These are phyloP conservation scores for Synergus laeviventris DNA, from an alignment of 2,888 invertebrate species.

Conservation along the genomic window DNA sequence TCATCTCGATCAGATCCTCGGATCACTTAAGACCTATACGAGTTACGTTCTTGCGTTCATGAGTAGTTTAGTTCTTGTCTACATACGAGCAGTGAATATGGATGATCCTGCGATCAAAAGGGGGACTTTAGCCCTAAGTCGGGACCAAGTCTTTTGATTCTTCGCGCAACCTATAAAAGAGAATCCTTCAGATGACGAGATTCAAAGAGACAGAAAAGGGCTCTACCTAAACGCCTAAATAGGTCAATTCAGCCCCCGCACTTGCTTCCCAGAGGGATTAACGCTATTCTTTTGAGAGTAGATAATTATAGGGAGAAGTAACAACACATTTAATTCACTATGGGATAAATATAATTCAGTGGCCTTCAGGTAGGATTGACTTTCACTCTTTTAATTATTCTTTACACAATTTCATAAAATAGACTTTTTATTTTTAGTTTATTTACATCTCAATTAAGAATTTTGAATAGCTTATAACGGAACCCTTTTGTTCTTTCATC, in stretches of 20 bases:
- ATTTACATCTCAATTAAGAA: too few relatives aligned
- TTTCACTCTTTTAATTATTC: too few relatives aligned
- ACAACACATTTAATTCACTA: background rate
- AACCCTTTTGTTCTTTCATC: background rate
- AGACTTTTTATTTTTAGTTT: too few relatives aligned
- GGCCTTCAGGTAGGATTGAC: too few relatives aligned
- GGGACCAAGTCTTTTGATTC: background rate
- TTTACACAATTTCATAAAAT: too few relatives aligned
- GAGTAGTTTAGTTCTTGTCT: background rate
- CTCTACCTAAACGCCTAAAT: background rate
- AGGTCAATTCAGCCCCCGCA: background rate
- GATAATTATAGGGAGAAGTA: background rate
- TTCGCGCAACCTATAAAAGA: background rate
- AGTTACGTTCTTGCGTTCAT: background rate
- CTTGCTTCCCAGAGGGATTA: background rate
- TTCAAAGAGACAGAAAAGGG: background rate
- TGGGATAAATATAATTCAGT: background rate
- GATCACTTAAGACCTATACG: background rate
- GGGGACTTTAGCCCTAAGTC: slow-evolving; percentile 54
- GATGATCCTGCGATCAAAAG: slow-evolving; percentile 53
- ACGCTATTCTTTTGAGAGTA: background rate
- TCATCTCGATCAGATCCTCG: background rate
- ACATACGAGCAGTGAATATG: slow-evolving; percentile 47
- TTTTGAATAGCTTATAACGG: too few relatives aligned
- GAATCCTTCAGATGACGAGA: background rate